Conservation (phyloP, 2,797 vertebrate species). For the Pangasius larnaudii region DNA sequence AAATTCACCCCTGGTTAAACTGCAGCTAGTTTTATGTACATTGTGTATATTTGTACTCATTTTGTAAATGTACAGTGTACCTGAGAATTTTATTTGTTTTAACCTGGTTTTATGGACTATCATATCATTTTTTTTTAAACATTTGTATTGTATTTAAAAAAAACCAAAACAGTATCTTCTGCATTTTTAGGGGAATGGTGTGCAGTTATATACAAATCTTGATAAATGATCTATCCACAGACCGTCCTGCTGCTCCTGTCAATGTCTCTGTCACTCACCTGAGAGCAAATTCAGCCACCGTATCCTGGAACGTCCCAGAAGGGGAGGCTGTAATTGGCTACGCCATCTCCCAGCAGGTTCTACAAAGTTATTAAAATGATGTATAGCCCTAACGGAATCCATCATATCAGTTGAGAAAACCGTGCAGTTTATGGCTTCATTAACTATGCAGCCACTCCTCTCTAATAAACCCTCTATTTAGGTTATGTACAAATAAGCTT, state of each 20-base stretch:
- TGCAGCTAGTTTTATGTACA: too few relatives aligned
- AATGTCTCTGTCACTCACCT: slow-evolving; percentile 95
- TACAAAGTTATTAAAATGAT: slow-evolving; percentile 41
- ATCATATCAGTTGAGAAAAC: slow-evolving; percentile 18
- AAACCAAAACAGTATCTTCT: not conserved
- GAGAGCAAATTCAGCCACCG: slow-evolving; percentile 91
- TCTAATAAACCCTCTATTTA: not conserved
- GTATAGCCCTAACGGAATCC: not conserved
- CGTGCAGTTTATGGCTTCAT: slow-evolving; percentile 18
- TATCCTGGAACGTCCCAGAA: slow-evolving; percentile 95
- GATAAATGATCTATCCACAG: slow-evolving; percentile 43
- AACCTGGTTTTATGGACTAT: not conserved
- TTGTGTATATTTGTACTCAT: not conserved
- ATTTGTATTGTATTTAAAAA: not conserved
- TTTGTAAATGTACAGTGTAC: too few relatives aligned
- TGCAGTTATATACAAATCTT: not conserved
- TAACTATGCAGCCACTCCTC: not conserved
- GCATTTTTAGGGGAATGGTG: not conserved
- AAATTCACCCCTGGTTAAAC: too few relatives aligned
- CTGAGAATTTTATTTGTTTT: not conserved
- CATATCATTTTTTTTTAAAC: not conserved
- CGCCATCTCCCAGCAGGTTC: slow-evolving; percentile 94
- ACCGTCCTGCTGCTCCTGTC: slow-evolving; percentile 87
- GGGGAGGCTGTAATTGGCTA: slow-evolving; percentile 95
- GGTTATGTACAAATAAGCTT: not conserved